Conservation (phyloP, 2,113 vertebrate genomes). For the Athene cunicularia region DNA sequence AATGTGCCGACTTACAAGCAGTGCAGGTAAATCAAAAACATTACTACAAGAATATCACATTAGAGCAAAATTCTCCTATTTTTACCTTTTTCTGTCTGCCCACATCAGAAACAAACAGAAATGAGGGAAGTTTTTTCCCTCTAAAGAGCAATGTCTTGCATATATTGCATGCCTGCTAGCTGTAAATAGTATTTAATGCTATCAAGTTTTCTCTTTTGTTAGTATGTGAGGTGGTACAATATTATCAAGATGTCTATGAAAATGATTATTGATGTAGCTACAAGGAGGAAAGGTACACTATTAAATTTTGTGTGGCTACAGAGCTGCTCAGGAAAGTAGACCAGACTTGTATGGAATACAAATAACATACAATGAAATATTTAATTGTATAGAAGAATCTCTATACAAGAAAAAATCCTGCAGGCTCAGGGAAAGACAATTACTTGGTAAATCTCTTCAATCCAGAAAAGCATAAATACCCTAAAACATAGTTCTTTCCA, state of each 20-base stretch:
- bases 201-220: background rate
- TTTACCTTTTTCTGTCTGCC: background rate
- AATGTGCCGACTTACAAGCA: background rate
- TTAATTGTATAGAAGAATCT: background rate
- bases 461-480: background rate
- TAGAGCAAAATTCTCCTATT: background rate
- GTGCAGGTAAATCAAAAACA: background rate
- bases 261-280: background rate
- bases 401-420: background rate
- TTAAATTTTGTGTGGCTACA: background rate
- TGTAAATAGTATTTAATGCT: background rate
- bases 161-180: background rate
- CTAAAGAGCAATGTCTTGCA: background rate
- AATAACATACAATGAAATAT: slow-evolving; percentile 4
- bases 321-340: background rate
- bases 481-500: background rate
- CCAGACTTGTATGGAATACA: background rate
- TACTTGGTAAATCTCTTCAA: background rate
- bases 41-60: background rate
- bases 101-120: background rate
- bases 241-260: background rate
- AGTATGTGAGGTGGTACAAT: background rate
- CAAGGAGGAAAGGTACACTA: background rate
- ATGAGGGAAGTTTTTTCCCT: background rate
- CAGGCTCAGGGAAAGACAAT: background rate